A percentile compares a stretch with the other conserved stretches of the same genome.
Evolutionary conservation across 2,113 vertebrate species (phyloP).

Genomic region (Pomatostomus ruficeps): DNA sequence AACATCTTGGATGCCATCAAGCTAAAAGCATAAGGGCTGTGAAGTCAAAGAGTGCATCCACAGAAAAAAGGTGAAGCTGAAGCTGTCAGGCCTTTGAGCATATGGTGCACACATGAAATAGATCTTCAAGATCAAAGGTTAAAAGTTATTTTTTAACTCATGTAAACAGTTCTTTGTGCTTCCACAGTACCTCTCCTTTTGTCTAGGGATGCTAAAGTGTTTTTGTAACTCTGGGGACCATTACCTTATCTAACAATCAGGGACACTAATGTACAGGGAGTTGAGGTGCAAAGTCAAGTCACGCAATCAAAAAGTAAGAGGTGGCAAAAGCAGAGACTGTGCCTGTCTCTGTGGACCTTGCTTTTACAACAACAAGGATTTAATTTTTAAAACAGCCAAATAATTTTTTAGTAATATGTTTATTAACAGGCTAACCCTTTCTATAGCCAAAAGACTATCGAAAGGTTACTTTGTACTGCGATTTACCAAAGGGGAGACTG

Average conservation of each 20-base stretch:
- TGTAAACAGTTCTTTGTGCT: slow-evolving; percentile 38
- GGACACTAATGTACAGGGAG: neutral
- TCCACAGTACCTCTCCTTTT: slow-evolving; percentile 32
- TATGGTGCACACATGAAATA: slow-evolving; percentile 37
- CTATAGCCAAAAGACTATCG: neutral
- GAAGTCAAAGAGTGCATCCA: slow-evolving; percentile 36
- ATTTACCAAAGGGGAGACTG: neutral
- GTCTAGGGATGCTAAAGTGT: neutral
- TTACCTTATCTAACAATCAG: slow-evolving; percentile 26
- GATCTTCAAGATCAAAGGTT: slow-evolving; percentile 54
- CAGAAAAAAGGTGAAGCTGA: slow-evolving; percentile 14
- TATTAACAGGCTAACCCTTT: neutral
- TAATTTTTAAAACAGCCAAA: neutral
- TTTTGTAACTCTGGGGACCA: neutral
- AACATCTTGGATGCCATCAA: slow-evolving; percentile 43
- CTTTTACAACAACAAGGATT: neutral
- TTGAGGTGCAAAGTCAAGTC: neutral
- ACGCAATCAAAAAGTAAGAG: neutral
- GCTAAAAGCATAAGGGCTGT: slow-evolving; percentile 31
- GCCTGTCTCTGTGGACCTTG: neutral
- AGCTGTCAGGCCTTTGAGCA: slow-evolving; percentile 32
- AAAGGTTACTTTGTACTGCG: neutral
- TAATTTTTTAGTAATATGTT: neutral
- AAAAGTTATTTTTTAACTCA: slow-evolving; percentile 60
- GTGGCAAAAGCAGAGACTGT: neutral